These are phyloP conservation scores for Nomada hirtipes DNA, from an alignment of 2,888 invertebrate species.

Conservation along the genomic window DNA sequence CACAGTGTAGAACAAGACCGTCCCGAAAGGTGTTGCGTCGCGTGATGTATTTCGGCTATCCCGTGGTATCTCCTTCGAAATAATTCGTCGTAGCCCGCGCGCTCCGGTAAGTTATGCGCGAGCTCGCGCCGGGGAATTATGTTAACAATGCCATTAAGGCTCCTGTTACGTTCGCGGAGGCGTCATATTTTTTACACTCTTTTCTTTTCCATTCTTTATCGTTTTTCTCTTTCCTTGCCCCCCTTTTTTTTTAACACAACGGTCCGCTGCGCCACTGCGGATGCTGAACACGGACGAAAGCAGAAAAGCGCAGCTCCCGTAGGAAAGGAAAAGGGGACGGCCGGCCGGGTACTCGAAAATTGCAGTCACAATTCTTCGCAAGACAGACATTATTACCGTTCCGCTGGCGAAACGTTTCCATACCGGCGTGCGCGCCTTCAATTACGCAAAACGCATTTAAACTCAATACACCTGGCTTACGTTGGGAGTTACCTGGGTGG, in stretches of 20 bases:
- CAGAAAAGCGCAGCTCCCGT: conserved; percentile 10
- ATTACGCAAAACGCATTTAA: conserved; percentile 79
- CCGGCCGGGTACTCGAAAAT: conserved; percentile 75
- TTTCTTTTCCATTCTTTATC: background rate
- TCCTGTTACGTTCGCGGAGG: conserved; percentile 65
- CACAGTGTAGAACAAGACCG: background rate
- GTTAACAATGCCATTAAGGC: conserved; percentile 76
- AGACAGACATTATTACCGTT: conserved; percentile 79
- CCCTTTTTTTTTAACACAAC: background rate
- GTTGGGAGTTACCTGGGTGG: background rate
- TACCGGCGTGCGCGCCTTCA: conserved; percentile 72
- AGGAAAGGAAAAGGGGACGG: conserved; percentile 20
- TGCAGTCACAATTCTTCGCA: conserved; percentile 79
- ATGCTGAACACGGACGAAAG: conserved; percentile 38
- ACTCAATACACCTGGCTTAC: conserved; percentile 70
- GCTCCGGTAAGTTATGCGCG: conserved; percentile 60
- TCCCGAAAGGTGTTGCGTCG: conserved; percentile 14
- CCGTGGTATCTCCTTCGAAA: conserved; percentile 44
- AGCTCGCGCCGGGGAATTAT: conserved; percentile 70
- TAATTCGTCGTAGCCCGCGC: conserved; percentile 61
- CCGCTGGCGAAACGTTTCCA: conserved; percentile 69
- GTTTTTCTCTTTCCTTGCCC: background rate
- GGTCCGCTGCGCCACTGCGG: conserved; percentile 15
- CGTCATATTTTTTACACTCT: conserved; percentile 66
- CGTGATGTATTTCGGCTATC: conserved; percentile 55